Base-by-base conservation (phyloP, 2,113 vertebrate genomes). In the Cottus gobio region DNA sequence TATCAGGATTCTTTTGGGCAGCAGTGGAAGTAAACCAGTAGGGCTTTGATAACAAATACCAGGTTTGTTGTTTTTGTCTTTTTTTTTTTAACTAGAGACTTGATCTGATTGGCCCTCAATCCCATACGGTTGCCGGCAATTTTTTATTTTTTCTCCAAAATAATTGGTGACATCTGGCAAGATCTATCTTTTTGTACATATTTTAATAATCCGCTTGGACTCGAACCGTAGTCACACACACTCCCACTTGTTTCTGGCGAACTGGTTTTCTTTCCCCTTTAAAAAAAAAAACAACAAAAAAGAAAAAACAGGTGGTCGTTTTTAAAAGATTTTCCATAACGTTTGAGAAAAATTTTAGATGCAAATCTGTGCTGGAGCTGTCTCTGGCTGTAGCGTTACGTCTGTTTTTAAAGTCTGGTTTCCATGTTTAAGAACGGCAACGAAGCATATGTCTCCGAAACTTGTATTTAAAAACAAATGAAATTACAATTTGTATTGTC, bases 1-100 rank as follows among this genome's bases (percentile, higher is more conserved):
- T 98, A 99, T 97, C 97, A 98, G 96, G 97, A 99, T 98, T 98
- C 97, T 95, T 99, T 97, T 96, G 97, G 98, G 96, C 97, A 99
- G 92, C 98, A 99, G 96, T 99, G 97, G 97, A 99, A 99, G 91
- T 99, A 98, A 95, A 97, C 93, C 91, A 22, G 89, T 95, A 96
- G 95, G 96, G 96, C 93, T 95, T 94, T 90, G 95, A 93, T 95
- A 78, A 72, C 94, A 95, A 18, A 28, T 61, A 62, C 70, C 92
- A 96, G 77, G 92, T 80, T 84, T 79, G 26, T 77, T 95, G 42
- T 70, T 88, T 58, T 84, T 91, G 30, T 39, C 8, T 65, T 16
- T 54, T 26, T 26, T 26, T 57, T 57, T 57, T 95, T 96, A 80
- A 90, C 85, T 96, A 96, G 94, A 97, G 96, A 97, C 96, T 96